Percentiles rank a stretch among this genome's conserved stretches.
These are phyloP conservation scores for Brachionus rubens DNA, from an alignment of 1,140 invertebrate species.

Conservation along the genomic window DNA sequence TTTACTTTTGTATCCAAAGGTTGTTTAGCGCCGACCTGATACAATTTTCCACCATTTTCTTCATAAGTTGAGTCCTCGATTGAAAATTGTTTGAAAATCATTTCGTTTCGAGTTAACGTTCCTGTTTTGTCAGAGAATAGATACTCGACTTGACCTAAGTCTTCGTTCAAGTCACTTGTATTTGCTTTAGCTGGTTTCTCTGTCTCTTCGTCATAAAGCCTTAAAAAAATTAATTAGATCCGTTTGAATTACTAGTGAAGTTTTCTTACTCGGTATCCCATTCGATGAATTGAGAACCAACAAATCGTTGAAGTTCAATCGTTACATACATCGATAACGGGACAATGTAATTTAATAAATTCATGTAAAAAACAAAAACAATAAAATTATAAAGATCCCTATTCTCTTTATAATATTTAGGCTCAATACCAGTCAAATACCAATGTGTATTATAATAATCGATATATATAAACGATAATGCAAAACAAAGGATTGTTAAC, in stretches of 20 bases:
- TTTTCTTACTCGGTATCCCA: conserved; percentile 65
- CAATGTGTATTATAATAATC: conserved; percentile 99
- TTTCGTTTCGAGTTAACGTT: conserved; percentile 93
- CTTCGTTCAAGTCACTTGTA: conserved; percentile 74
- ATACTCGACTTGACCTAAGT: conserved; percentile 72
- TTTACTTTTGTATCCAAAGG: background rate
- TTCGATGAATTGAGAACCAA: conserved; percentile 40
- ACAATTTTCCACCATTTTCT: conserved; percentile 49
- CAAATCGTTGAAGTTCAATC: conserved; percentile 36
- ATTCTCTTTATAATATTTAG: conserved; percentile 4
- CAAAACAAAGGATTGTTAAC: conserved; percentile 95
- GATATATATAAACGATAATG: conserved; percentile 86
- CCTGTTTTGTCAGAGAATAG: conserved; percentile 97
- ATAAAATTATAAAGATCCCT: conserved; percentile 30
- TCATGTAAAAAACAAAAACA: conserved; percentile 19
- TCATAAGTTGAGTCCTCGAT: conserved; percentile 68
- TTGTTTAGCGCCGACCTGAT: conserved; percentile 47
- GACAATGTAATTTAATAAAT: conserved; percentile 38
- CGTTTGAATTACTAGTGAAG: conserved; percentile 62
- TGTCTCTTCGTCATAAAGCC: conserved; percentile 78
- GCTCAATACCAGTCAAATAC: conserved; percentile 82
- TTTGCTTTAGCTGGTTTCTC: conserved; percentile 93
- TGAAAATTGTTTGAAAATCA: conserved; percentile 73
- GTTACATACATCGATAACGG: conserved; percentile 43
- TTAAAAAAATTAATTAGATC: conserved; percentile 70